Evolutionary conservation across 2,113 vertebrate species (phyloP).

Genomic region (Delphinapterus leucas): DNA sequence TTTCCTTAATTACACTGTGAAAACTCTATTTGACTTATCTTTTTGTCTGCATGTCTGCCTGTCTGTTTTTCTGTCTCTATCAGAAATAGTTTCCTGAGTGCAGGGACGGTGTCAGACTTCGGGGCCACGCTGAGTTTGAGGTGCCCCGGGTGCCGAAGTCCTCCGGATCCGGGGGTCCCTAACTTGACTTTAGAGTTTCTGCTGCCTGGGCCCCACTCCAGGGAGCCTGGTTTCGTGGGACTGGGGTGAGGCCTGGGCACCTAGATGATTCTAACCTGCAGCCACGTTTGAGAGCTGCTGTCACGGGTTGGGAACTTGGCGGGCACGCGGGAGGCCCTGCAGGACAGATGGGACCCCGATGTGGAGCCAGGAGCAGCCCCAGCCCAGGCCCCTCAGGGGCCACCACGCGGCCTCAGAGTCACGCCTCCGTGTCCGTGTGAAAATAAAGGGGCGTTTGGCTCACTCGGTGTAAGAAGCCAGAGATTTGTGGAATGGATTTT

Average conservation of each 20-base stretch:
- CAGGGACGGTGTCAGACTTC: not conserved
- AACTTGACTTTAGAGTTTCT: not conserved
- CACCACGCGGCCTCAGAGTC: accelerated
- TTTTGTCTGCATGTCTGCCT: not conserved
- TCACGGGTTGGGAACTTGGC: not conserved
- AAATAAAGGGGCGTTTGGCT: not conserved
- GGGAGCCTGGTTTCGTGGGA: not conserved
- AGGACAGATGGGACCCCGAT: not conserved
- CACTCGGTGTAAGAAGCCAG: accelerated
- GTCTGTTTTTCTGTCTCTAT: accelerated
- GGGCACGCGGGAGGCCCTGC: not conserved
- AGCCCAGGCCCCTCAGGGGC: accelerated
- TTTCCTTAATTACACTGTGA: not conserved
- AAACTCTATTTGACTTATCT: accelerated
- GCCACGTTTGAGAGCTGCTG: not conserved
- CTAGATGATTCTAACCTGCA: not conserved
- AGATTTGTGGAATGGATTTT: not conserved
- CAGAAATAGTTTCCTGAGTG: not conserved
- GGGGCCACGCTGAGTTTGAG: not conserved
- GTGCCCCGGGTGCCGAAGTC: not conserved
- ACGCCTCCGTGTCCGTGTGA: accelerated
- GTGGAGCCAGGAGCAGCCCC: not conserved
- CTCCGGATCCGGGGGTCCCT: too few species aligned
- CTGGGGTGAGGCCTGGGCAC: not conserved
- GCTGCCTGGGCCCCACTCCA: not conserved